Percentiles rank a stretch among this genome's conserved stretches.
phyloP scores from a whole-genome alignment of 2,797 vertebrate genomes.

The Chiroxiphia lanceolata region DNA sequence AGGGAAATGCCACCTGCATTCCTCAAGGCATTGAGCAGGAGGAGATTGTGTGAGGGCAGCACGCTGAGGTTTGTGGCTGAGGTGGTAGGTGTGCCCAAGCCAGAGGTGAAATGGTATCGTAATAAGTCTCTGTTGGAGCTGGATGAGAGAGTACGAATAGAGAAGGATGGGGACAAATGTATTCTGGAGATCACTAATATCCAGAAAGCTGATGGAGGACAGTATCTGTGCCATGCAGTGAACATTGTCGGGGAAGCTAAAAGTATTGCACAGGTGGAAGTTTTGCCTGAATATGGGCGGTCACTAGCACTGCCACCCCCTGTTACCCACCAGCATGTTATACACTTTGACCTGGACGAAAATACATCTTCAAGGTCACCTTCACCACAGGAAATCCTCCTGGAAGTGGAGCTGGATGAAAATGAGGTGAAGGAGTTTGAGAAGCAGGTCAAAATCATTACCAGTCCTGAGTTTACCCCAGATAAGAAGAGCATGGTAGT shows the following conservation, averaged over 20 bases:
- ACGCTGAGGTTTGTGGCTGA: constrained; percentile 85
- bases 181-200: constrained; percentile 83
- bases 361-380: constrained; percentile 89
- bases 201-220: constrained; percentile 85
- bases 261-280: constrained; percentile 86
- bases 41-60: constrained; percentile 85
- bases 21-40: constrained; percentile 88
- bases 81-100: constrained; percentile 90
- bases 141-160: constrained; percentile 80
- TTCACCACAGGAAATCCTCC: constrained; percentile 96
- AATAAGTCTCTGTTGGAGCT: constrained; percentile 86
- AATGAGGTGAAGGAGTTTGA: constrained; percentile 96
- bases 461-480: constrained; percentile 91
- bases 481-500: constrained; percentile 98
- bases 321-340: constrained; percentile 95
- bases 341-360: constrained; percentile 94
- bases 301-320: constrained; percentile 87
- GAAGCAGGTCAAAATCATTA: constrained; percentile 97
- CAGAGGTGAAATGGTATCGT: constrained; percentile 92
- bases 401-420: constrained; percentile 97
- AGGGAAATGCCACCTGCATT: constrained; percentile 94
- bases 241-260: constrained; percentile 95
- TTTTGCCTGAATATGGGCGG: constrained; percentile 84
- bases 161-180: constrained; percentile 85
- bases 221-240: constrained; percentile 92